Percentiles rank a stretch among this genome's conserved stretches.
Evolutionary conservation across 2,113 vertebrate genomes (phyloP).

Genomic region (Mystacornis crossleyi): DNA sequence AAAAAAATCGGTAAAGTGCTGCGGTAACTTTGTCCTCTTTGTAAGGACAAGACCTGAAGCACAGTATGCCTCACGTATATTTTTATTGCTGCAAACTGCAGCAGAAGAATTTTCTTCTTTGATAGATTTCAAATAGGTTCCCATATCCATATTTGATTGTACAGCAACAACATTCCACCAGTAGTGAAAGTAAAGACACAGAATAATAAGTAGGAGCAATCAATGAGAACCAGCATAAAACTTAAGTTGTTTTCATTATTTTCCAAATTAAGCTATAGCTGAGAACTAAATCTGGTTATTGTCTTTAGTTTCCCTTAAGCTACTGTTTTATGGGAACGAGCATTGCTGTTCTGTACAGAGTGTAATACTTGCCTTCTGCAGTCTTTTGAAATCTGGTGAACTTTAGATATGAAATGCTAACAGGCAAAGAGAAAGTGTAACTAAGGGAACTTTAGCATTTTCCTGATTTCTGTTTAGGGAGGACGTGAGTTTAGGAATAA

Average conservation of each 20-base stretch:
- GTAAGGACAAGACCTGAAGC: conserved; percentile 48
- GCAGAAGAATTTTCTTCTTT: conserved; percentile 19
- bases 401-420: conserved; percentile 52
- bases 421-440: neutral
- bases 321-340: conserved; percentile 33
- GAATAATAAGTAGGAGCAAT: conserved; percentile 59
- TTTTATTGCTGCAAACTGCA: conserved; percentile 50
- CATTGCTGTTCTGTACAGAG: neutral
- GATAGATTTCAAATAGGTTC: conserved; percentile 15
- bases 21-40: conserved; percentile 57
- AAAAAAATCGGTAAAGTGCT: conserved; percentile 34
- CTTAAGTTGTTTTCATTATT: conserved; percentile 70
- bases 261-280: conserved; percentile 48
- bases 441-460: neutral
- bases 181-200: conserved; percentile 50
- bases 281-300: conserved; percentile 42
- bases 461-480: neutral
- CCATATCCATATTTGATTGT: conserved; percentile 53
- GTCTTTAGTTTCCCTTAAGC: conserved; percentile 33
- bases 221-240: conserved; percentile 60
- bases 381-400: conserved; percentile 46
- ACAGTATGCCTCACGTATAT: neutral
- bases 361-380: neutral
- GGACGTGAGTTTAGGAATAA: neutral
- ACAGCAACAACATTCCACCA: conserved; percentile 14